A percentile compares a stretch with the other conserved stretches of the same genome.
Evolutionary conservation across 2,113 vertebrate species (phyloP).

Genomic region (Erythrolamprus reginae): DNA sequence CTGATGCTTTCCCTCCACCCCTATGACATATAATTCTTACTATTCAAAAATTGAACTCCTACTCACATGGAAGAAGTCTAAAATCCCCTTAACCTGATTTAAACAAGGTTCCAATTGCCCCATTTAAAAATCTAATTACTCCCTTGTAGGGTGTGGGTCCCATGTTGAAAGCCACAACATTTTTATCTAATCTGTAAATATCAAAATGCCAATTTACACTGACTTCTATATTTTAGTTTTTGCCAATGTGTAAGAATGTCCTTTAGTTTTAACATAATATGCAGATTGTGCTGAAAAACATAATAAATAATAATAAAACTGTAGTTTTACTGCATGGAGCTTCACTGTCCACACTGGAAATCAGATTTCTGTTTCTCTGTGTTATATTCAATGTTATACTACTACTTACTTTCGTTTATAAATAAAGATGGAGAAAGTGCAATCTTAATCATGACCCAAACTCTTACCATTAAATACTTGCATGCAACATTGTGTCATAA

Average conservation of each 20-base stretch:
- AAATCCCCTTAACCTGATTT: too few species aligned
- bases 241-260: not conserved
- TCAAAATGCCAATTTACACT: not conserved
- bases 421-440: not conserved
- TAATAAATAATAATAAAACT: not conserved
- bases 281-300: not conserved
- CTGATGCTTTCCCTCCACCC: too few species aligned
- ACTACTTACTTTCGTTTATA: not conserved
- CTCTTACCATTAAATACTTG: not conserved
- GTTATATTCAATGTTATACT: not conserved
- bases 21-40: too few species aligned
- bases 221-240: not conserved
- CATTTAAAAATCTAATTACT: too few species aligned
- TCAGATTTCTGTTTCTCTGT: not conserved
- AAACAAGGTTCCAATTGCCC: too few species aligned
- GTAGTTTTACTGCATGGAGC: not conserved
- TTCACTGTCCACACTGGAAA: not conserved
- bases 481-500: not conserved
- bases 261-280: not conserved
- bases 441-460: not conserved
- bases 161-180: too few species aligned
- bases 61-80: too few species aligned
- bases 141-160: too few species aligned
- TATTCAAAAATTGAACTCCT: too few species aligned
- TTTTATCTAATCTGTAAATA: not conserved